Base-by-base conservation (phyloP, 2,113 vertebrate species). In the Etheostoma spectabile region DNA sequence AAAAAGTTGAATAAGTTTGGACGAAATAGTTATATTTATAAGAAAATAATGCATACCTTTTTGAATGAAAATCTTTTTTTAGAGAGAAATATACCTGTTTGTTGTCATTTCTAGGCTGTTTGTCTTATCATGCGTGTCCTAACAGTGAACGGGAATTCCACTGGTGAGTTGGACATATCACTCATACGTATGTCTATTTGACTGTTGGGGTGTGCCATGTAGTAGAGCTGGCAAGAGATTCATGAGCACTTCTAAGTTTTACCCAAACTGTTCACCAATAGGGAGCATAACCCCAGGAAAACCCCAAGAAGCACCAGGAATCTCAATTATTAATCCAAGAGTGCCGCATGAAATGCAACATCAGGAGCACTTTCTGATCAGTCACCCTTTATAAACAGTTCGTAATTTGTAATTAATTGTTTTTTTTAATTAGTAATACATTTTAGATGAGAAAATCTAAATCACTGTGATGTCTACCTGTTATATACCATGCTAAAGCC, bases 11-110 rank as follows among this genome's bases (percentile, higher is more conserved):
- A 76, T 73, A 91, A 77, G 90, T 95, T 93, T 88, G 90, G 87
- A 93, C 72, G 63, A 91, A 93, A 88, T 77, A 19, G 76, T 90
- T 94, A 95, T 95, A 95, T 95, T 95, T 95, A 82, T 95, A 95
- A 89, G 60, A 86, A 93, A 88, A 86, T 94, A 87, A 89, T 64
- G 52, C 84, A 85, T 89, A 92, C 56, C 65, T 94, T 95, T 95
- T 95, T 93, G 79, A 92, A 92, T 79, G 85, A 90, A 84, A 83
- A 81, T 84, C 80, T 85, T 93, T 95, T 93, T 94, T 89, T 91
- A 94, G 90, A 92, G 59, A 82, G 64, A 84, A 82, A 75, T 84
- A 73, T 79, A 72, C 55, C 74, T 72, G 73, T 88, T 74, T 21
- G 63, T 63, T 66, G 59, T 81, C 80, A 70, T 79, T 83, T 91